Base-by-base conservation (phyloP, 2,888 invertebrate genomes). In the Sclerodermus sp. region DNA sequence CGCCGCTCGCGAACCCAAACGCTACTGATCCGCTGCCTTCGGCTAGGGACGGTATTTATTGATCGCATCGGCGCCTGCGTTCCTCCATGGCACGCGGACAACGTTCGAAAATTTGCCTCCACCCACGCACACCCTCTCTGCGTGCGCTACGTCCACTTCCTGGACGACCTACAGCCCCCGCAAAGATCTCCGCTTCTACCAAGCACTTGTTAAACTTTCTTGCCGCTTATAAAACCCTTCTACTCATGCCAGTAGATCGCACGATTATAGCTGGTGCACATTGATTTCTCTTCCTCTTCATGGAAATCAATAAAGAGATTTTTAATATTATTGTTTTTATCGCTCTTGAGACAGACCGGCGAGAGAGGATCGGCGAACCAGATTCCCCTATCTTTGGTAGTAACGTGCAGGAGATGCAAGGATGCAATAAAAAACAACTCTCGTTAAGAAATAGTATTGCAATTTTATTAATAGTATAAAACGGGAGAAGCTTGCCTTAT, bases 1-100 rank as follows among this genome's bases (percentile, higher is more conserved):
- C 65, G 59, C 73, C 62, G 68, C 52, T 67, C 68, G 71, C 71
- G 67, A 67, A 70, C 67, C 67, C 67, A 70, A 70, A 70, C 66
- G 68, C 74, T 71, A 74, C 74, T 75, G 76, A 70, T 69, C 68
- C 68, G 66, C 68, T 68, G 73, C 68, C 70, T 72, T 71, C 70
- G 66, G 67, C 69, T 67, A 64, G 57, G 62, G 64, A 53, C 59
- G 53, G 60, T 66, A 67, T 69, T 74, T 77, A 77, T 77, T 77
- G 77, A 77, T 77, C 76, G 64, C 56, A 54, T 55, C 59, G 65
- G 73, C 76, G 76, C 76, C 71, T 73, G 75, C 74, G 74, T 71
- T 52, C 42, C 47, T 57, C 41, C 44, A 23, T n/a, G n/a, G 50
- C 51, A 38, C 44, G 41, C 41, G 45, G 44, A 52, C 44, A 45